These are phyloP conservation scores for Alfaro cultratus DNA, from an alignment of 2,797 vertebrate species.

Conservation along the genomic window DNA sequence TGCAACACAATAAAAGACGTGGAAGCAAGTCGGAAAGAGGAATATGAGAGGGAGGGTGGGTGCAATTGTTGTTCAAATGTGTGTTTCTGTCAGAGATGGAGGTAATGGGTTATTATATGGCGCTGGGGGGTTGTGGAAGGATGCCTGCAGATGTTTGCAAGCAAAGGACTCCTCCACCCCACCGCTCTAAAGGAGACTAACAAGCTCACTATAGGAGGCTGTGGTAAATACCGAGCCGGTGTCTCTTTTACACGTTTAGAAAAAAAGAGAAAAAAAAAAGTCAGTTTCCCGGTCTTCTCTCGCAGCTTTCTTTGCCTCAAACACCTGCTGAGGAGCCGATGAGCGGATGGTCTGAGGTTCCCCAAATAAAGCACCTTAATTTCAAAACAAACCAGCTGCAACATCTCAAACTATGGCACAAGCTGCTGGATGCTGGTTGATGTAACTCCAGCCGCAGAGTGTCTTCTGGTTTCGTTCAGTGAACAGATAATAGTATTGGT, in stretches of 20 bases:
- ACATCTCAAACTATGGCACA: slow-evolving; percentile 53
- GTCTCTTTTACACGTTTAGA: slow-evolving; percentile 68
- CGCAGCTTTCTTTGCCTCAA: slow-evolving; percentile 40
- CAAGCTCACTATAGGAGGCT: slow-evolving; percentile 70
- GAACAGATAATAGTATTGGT: background rate
- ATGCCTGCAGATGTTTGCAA: slow-evolving; percentile 74
- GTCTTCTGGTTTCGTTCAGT: slow-evolving; percentile 2
- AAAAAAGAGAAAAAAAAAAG: slow-evolving; percentile 15
- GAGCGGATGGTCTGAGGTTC: slow-evolving; percentile 56
- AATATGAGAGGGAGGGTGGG: slow-evolving; percentile 71
- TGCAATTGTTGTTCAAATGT: slow-evolving; percentile 82
- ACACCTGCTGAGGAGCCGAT: slow-evolving; percentile 33
- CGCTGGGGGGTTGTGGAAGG: slow-evolving; percentile 66
- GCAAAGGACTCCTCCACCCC: slow-evolving; percentile 41
- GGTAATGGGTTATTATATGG: slow-evolving; percentile 81
- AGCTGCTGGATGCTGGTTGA: slow-evolving; percentile 49
- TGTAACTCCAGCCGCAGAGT: slow-evolving; percentile 14
- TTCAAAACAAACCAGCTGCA: slow-evolving; percentile 30
- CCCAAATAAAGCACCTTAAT: slow-evolving; percentile 30
- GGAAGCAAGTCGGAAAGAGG: slow-evolving; percentile 61
- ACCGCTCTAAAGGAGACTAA: slow-evolving; percentile 74
- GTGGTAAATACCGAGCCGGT: slow-evolving; percentile 72
- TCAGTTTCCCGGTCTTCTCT: slow-evolving; percentile 30
- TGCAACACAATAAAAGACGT: slow-evolving; percentile 62
- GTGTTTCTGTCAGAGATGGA: slow-evolving; percentile 80